Conservation (phyloP, 2,888 invertebrate species). For the Agrochola lychnidis region DNA sequence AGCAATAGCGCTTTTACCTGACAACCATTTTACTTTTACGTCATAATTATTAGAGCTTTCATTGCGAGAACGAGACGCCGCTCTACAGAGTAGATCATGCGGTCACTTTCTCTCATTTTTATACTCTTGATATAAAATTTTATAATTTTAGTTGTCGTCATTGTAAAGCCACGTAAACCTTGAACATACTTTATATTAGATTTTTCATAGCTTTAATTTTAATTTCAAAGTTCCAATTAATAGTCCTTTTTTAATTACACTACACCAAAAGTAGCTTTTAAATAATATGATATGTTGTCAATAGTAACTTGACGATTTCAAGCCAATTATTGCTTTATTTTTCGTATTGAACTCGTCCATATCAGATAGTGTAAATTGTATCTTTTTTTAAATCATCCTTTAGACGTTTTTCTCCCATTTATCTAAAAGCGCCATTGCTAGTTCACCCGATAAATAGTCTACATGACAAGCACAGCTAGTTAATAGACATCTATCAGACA, state of each 20-base stretch:
- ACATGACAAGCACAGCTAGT: slow-evolving; percentile 83
- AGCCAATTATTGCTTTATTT: not conserved
- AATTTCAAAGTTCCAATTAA: not conserved
- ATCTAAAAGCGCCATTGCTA: slow-evolving; percentile 49
- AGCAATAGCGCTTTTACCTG: slow-evolving; percentile 55
- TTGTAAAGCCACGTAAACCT: too few species aligned
- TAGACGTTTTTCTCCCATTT: not conserved
- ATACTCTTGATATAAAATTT: slow-evolving; percentile 13
- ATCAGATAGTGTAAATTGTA: not conserved
- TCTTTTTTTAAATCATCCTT: not conserved
- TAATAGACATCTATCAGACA: slow-evolving; percentile 83
- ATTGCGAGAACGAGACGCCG: slow-evolving; percentile 28
- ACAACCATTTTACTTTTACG: slow-evolving; percentile 15
- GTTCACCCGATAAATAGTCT: slow-evolving; percentile 67
- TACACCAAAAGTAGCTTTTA: not conserved
- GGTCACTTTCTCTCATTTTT: slow-evolving; percentile 22
- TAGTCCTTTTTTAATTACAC: not conserved
- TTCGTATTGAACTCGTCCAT: not conserved
- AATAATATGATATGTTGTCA: too few species aligned
- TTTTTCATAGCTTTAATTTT: not conserved
- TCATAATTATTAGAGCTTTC: slow-evolving; percentile 29
- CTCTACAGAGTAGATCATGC: slow-evolving; percentile 11
- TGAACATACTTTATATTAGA: not conserved
- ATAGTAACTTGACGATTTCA: not conserved
- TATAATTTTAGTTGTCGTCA: not conserved